A percentile compares a stretch with the other conserved stretches of the same genome.
These are phyloP conservation scores for Plectrocnemia conspersa DNA, from an alignment of 1,140 invertebrate species.

Conservation along the genomic window DNA sequence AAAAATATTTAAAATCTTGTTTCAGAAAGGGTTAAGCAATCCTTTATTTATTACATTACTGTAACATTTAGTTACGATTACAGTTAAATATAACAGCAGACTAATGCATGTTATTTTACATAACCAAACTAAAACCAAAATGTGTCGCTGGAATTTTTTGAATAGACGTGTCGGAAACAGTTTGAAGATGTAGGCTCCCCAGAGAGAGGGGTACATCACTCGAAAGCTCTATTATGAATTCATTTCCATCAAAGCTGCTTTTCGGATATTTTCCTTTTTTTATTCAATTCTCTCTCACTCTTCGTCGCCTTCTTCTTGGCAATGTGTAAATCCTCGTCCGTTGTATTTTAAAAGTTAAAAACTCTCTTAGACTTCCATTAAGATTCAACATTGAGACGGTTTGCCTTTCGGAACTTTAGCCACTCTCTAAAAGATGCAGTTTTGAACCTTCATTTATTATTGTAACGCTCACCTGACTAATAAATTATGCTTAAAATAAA, in stretches of 20 bases:
- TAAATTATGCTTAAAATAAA: too few relatives aligned
- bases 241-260: conserved; percentile 34
- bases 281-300: conserved; percentile 14
- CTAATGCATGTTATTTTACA: too few relatives aligned
- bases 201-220: conserved; percentile 20
- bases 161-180: neutral
- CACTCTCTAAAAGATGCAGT: too few relatives aligned
- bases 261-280: conserved; percentile 33
- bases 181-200: conserved; percentile 8
- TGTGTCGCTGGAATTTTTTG: neutral
- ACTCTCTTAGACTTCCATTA: conserved; percentile 25
- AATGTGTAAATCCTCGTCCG: conserved; percentile 20
- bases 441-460: too few relatives aligned
- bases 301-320: conserved; percentile 10
- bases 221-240: conserved; percentile 33
- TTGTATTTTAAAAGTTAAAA: conserved; percentile 14
- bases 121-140: too few relatives aligned
- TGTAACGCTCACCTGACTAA: too few relatives aligned
- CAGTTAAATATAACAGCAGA: too few relatives aligned
- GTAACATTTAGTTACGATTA: too few relatives aligned
- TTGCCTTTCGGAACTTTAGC: conserved; percentile 5
- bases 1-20: too few relatives aligned
- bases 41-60: too few relatives aligned
- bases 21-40: too few relatives aligned
- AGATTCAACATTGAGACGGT: conserved; percentile 12